These are phyloP conservation scores for Anastrepha ludens DNA, from an alignment of 1,140 invertebrate species.

Conservation along the genomic window DNA sequence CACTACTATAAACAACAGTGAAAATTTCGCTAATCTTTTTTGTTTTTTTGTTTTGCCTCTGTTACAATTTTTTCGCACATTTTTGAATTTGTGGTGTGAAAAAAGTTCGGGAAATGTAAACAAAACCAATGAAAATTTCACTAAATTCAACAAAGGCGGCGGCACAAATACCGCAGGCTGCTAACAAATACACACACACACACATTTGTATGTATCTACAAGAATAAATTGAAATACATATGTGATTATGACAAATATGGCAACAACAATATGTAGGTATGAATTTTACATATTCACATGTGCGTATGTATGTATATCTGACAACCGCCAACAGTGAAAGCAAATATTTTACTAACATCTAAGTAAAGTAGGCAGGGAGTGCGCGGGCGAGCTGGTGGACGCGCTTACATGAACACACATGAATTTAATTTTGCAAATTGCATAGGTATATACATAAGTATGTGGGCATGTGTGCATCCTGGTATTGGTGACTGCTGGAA, in stretches of 20 bases:
- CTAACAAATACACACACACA: background rate
- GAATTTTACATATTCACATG: background rate
- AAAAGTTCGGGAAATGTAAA: conserved; percentile 1
- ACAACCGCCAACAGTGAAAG: background rate
- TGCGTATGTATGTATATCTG: background rate
- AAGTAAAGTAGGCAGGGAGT: too few relatives aligned
- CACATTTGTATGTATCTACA: background rate
- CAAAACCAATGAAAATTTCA: conserved; percentile 38
- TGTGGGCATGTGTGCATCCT: background rate
- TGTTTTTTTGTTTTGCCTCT: background rate
- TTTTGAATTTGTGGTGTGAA: background rate
- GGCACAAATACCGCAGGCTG: background rate
- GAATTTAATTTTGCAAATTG: background rate
- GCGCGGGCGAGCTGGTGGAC: too few relatives aligned
- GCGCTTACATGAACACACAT: background rate
- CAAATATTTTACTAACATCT: conserved; percentile 15
- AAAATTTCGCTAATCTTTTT: background rate
- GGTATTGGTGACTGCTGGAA: background rate
- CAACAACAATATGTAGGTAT: background rate
- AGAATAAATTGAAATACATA: background rate
- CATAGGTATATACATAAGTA: background rate
- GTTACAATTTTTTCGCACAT: conserved; percentile 31
- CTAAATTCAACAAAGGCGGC: conserved; percentile 22
- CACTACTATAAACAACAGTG: background rate
- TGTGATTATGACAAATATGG: background rate